Evolutionary conservation across 2,113 vertebrate genomes (phyloP).

Genomic region (Narcine bancroftii): DNA sequence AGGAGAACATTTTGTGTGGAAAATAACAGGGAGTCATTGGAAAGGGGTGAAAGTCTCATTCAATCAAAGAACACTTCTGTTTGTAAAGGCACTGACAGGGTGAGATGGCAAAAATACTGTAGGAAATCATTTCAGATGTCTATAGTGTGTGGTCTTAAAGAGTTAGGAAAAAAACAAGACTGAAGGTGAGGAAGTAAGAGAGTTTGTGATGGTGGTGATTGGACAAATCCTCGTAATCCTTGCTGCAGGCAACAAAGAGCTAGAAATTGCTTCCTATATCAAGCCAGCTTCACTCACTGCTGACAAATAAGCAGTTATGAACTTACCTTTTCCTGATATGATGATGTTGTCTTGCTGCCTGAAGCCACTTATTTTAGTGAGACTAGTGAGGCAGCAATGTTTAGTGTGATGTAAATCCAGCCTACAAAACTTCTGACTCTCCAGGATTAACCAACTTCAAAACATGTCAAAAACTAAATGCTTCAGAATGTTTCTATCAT

Average conservation of each 20-base stretch:
- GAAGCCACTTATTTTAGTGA: no score
- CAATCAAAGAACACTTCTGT: neutral
- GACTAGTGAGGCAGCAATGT: no score
- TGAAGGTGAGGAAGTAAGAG: neutral
- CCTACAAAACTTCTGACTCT: no score
- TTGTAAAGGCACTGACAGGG: neutral
- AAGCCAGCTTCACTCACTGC: no score
- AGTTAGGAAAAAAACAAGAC: neutral
- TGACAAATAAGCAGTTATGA: no score
- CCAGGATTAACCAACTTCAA: neutral
- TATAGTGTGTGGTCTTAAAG: neutral
- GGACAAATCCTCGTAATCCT: no score
- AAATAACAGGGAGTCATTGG: neutral
- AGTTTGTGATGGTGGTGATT: neutral
- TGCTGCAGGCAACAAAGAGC: no score
- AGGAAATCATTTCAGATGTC: neutral
- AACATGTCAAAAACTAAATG: neutral
- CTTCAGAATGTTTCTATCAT: neutral
- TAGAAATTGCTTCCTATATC: no score
- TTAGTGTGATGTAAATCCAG: no score
- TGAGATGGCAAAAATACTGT: neutral
- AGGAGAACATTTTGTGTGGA: neutral
- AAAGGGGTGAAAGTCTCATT: neutral
- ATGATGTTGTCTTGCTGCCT: no score
- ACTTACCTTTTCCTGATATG: no score